Evolutionary conservation across 2,888 invertebrate species (phyloP), one percentile per base, ranked within the genome.

Genomic region (Drosophila robusta): DNA sequence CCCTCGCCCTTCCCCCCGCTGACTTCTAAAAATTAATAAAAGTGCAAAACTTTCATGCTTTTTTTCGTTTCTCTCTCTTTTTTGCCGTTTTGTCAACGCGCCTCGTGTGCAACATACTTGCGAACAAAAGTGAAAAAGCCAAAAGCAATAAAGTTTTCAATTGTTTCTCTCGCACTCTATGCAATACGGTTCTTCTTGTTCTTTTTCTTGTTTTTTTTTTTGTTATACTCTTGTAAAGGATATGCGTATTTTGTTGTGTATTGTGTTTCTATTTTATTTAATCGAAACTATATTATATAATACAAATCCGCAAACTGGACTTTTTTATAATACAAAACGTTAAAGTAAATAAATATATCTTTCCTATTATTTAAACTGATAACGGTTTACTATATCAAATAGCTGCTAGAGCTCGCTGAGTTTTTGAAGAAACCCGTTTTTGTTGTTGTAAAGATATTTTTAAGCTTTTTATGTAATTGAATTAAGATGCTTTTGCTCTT

Each of bases 71-170:
- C 52, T 45, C 49, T 49, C 58, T 55, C 65, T 36, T 34, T 62
- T 36, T 65, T 75, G 68, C 62, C 74, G 69, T 80, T 85, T 83
- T 88, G 83, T 85, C 83, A 87, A 87, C 86, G 79, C 65, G 80
- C 58, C 81, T 75, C 62, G 65, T 81, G 86, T 72, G 83, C 88
- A 88, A 86, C 88, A 85, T 75, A 82, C 86, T 83, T 83, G 88
- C 86, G 74, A 83, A 87, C 83, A 85, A 87, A 83, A 83, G 88
- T 83, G 83, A 87, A 87, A 87, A 87, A 88, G 83, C 83, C 82
- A 82, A 82, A 85, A 83, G 83, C 88, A 83, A 87, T 83, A 83
- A 83, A 83, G 68, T 83, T 83, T 83, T 83, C 83, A 83, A 83
- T 83, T 83, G 88, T 83, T 83, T 87, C 86, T 70, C 65, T 87